Evolutionary conservation across 2,113 vertebrate species (phyloP).

Genomic region (Actinemys pallida): DNA sequence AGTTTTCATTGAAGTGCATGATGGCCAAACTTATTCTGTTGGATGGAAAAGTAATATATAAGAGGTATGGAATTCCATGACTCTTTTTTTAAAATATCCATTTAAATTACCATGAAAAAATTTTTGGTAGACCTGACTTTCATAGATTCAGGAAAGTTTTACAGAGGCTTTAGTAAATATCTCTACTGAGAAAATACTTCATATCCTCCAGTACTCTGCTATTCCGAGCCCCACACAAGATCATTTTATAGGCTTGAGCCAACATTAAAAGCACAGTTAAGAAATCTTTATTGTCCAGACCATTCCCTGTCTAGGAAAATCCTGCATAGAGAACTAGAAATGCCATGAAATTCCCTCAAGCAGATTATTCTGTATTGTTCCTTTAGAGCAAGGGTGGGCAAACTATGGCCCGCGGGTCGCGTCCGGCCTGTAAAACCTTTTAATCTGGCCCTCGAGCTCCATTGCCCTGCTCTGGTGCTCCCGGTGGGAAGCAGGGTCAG

Average conservation of each 20-base stretch:
- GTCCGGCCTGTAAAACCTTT: too few species aligned
- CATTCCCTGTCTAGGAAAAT: constrained; percentile 47
- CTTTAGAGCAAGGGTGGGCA: neutral
- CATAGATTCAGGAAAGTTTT: constrained; percentile 52
- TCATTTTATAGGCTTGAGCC: constrained; percentile 49
- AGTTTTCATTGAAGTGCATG: constrained; percentile 59
- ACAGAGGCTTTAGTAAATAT: constrained; percentile 58
- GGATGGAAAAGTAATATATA: constrained; percentile 70
- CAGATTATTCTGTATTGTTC: constrained; percentile 33
- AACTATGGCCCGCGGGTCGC: too few species aligned
- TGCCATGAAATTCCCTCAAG: constrained; percentile 15
- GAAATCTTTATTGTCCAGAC: constrained; percentile 41
- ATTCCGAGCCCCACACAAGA: constrained; percentile 41
- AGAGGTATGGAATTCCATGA: constrained; percentile 69
- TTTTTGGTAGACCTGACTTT: constrained; percentile 60
- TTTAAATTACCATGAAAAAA: constrained; percentile 67
- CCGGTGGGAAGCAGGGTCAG: too few species aligned
- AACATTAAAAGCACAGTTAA: constrained; percentile 32
- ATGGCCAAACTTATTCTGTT: constrained; percentile 58
- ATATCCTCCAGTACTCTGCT: constrained; percentile 63
- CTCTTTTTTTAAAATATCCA: constrained; percentile 63
- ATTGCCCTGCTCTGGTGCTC: too few species aligned
- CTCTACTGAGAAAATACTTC: constrained; percentile 66
- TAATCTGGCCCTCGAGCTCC: too few species aligned
- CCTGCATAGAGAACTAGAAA: constrained; percentile 37